Percentiles rank a stretch among this genome's conserved stretches.
Conservation (phyloP, 2,797 vertebrate species). For the Setipinna tenuifilis region DNA sequence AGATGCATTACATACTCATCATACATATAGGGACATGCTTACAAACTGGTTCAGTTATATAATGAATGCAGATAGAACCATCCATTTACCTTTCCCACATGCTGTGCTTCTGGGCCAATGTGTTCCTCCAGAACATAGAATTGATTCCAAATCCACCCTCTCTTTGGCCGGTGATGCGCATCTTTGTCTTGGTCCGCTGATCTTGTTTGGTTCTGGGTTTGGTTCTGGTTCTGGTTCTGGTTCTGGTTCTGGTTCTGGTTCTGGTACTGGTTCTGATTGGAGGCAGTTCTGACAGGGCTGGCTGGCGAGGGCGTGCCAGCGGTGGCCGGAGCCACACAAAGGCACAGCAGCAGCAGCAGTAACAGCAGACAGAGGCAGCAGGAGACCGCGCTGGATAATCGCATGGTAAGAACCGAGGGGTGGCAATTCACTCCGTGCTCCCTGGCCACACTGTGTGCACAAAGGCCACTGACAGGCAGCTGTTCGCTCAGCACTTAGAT, state of each 20-base stretch:
- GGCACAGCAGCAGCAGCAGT: slow-evolving; percentile 77
- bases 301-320: slow-evolving; percentile 70
- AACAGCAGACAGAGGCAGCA: slow-evolving; percentile 83
- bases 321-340: slow-evolving; percentile 86
- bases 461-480: slow-evolving; percentile 39
- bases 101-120: slow-evolving; percentile 89
- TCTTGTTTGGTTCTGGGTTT: slow-evolving; percentile 83
- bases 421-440: slow-evolving; percentile 48
- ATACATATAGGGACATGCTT: background rate
- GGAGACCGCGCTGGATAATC: slow-evolving; percentile 76
- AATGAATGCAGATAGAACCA: background rate
- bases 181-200: slow-evolving; percentile 82
- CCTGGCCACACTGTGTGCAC: slow-evolving; percentile 26
- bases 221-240: slow-evolving; percentile 80
- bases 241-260: slow-evolving; percentile 79
- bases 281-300: slow-evolving; percentile 75
- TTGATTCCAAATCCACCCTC: slow-evolving; percentile 96
- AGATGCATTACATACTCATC: background rate
- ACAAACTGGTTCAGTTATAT: background rate
- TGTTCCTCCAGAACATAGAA: slow-evolving; percentile 98
- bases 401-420: slow-evolving; percentile 83
- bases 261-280: slow-evolving; percentile 83
- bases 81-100: slow-evolving; percentile 88
- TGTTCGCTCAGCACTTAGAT: slow-evolving; percentile 59
- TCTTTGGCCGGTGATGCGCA: slow-evolving; percentile 86